phyloP scores from a whole-genome alignment of 2,888 invertebrate species.

The Drosophila sordidapex region DNA sequence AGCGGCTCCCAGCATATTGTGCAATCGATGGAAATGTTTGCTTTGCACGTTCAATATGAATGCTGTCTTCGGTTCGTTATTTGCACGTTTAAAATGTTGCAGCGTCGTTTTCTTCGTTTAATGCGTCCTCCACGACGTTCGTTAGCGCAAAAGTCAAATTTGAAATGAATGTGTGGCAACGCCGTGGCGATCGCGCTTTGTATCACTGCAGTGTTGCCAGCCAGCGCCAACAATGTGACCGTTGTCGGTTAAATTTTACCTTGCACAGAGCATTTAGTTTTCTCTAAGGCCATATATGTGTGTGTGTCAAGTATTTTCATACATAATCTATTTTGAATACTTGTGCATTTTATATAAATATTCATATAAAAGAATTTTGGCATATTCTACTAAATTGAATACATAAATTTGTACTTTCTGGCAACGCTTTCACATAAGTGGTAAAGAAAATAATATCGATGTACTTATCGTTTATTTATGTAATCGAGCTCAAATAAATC shows the following conservation, averaged over 20 bases:
- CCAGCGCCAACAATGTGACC: conserved; percentile 1
- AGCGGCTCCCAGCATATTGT: conserved; percentile 31
- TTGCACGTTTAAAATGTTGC: conserved; percentile 1
- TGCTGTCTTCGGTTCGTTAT: background rate
- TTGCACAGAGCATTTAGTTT: too few species aligned
- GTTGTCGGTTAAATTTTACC: conserved; percentile 40
- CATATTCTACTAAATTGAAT: background rate
- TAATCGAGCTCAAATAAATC: background rate
- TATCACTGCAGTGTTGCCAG: conserved; percentile 44
- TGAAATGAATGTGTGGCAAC: conserved; percentile 55
- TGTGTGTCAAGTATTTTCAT: background rate
- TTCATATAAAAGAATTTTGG: background rate
- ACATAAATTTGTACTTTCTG: background rate
- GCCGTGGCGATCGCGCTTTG: conserved; percentile 39
- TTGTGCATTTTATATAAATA: background rate
- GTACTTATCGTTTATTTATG: background rate
- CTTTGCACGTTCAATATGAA: background rate
- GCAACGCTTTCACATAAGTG: background rate
- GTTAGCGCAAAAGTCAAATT: conserved; percentile 77
- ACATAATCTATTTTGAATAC: background rate
- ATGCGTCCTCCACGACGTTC: conserved; percentile 55
- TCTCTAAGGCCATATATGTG: background rate
- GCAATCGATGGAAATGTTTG: background rate
- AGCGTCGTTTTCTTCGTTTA: conserved; percentile 51
- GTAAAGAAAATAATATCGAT: conserved; percentile 10